phyloP scores from a whole-genome alignment of 2,888 invertebrate genomes.

The Herminia tarsipennalis region DNA sequence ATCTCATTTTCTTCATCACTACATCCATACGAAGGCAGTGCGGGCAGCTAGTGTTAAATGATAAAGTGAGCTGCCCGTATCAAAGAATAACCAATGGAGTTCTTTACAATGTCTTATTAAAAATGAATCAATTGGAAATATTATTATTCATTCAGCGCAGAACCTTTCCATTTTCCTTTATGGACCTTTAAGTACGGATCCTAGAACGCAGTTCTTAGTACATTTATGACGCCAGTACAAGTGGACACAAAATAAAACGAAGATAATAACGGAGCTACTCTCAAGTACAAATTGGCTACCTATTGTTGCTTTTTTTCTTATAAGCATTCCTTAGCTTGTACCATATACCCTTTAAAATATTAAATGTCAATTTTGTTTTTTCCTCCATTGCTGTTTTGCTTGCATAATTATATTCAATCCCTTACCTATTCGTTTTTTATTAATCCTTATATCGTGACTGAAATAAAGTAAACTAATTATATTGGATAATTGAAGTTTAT shows the following conservation, averaged over 20 bases:
- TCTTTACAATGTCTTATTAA: no score
- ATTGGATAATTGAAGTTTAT: not conserved
- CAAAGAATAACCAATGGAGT: no score
- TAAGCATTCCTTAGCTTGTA: slow-evolving; percentile 2
- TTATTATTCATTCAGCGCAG: no score
- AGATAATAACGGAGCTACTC: not conserved
- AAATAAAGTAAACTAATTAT: slow-evolving; percentile 2
- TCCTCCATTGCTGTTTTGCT: slow-evolving; percentile 12
- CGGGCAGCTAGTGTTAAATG: no score
- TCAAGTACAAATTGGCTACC: not conserved
- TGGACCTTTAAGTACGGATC: no score
- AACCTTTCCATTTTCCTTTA: no score
- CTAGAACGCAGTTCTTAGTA: no score
- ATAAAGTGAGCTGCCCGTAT: no score
- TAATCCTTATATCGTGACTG: slow-evolving; percentile 20
- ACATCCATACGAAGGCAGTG: no score
- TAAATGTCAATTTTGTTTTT: slow-evolving; percentile 37
- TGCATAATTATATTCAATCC: slow-evolving; percentile 26
- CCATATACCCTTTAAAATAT: slow-evolving; percentile 11
- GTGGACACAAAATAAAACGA: not conserved
- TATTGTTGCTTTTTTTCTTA: slow-evolving; percentile 10
- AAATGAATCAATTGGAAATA: no score
- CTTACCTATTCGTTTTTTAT: slow-evolving; percentile 17
- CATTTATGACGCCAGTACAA: no score
- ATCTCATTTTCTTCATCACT: no score